Base-by-base conservation (phyloP, 2,113 vertebrate genomes). In the Chaenocephalus aceratus region DNA sequence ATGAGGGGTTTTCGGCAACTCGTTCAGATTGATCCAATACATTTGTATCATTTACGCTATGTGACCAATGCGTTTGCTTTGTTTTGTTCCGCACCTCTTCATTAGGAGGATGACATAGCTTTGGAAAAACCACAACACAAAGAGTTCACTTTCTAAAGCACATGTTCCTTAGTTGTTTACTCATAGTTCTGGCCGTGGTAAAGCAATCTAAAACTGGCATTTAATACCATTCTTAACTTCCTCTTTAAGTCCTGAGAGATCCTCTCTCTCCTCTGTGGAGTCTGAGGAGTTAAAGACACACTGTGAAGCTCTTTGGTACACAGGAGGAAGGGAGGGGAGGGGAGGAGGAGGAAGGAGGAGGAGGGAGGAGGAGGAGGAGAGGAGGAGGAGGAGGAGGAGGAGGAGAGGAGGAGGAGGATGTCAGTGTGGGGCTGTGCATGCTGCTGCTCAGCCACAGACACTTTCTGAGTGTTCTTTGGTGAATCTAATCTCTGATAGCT, bases 281-380 rank as follows among this genome's bases (percentile, higher is more conserved):
- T 23, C 11, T 65, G 73, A 85, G 84, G 82, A 90, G 88, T 90
- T 93, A 90, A 90, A 82, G 80, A 30, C 84, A n/a, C 34, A 76
- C 88, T 91, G 89, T 90, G 85, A 81, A 84, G 89, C 85, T 82
- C 80, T 76, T 87, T 92, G 88, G 84, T 92, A 48, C 64, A 74
- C 68, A 70, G 74, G 84, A 84, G 83, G 89, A 80, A n/a, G n/a
- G 86, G 85, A 79, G 86, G 36, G 36, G 36, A 36, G 36, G 36
- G 74, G 84, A 84, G 83, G 89, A 80, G 86, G 85, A 79, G 86
- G 36, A 36, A 36, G 36, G 36, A 36, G 36, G 36, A 36, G 36
- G 26, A 70, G 74, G 86, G 85, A 79, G 86, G 36, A 36, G 36
- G 36, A 36, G 34, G 34, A 36, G 34, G 26, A 70, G 74, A 82